phyloP scores from a whole-genome alignment of 2,797 vertebrate genomes.

The Rhinogobio ventralis region DNA sequence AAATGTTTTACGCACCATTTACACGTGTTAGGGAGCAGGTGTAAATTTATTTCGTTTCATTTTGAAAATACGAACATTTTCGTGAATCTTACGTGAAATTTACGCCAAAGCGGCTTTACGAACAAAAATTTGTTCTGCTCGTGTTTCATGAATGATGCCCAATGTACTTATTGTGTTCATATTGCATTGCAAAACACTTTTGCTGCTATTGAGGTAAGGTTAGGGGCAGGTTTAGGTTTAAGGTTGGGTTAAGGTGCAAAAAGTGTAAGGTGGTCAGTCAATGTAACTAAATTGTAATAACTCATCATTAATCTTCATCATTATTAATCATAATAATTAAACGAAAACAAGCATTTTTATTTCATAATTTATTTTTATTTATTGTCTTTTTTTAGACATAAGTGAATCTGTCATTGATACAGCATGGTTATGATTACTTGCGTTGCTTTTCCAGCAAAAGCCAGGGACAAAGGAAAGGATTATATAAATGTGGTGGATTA shows the following conservation, averaged over 20 bases:
- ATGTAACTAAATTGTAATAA: not conserved
- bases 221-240: not conserved
- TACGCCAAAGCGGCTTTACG: too few relatives aligned
- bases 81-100: too few relatives aligned
- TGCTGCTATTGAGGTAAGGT: not conserved
- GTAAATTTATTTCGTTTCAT: too few relatives aligned
- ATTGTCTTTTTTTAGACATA: not conserved
- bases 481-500: conserved; percentile 60
- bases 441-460: conserved; percentile 15
- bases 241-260: not conserved
- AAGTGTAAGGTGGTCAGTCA: not conserved
- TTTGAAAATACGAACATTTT: too few relatives aligned
- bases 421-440: conserved; percentile 35
- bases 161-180: not conserved
- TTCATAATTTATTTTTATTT: not conserved
- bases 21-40: too few relatives aligned
- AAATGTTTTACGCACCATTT: too few relatives aligned
- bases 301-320: not conserved
- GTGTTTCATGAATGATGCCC: too few relatives aligned
- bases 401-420: not conserved
- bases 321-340: not conserved
- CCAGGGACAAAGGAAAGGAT: conserved; percentile 28
- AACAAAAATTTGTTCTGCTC: too few relatives aligned
- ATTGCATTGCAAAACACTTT: not conserved
- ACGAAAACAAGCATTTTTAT: too few relatives aligned